Evolutionary conservation across 2,113 vertebrate genomes (phyloP).

Genomic region (Indicator maculatus): DNA sequence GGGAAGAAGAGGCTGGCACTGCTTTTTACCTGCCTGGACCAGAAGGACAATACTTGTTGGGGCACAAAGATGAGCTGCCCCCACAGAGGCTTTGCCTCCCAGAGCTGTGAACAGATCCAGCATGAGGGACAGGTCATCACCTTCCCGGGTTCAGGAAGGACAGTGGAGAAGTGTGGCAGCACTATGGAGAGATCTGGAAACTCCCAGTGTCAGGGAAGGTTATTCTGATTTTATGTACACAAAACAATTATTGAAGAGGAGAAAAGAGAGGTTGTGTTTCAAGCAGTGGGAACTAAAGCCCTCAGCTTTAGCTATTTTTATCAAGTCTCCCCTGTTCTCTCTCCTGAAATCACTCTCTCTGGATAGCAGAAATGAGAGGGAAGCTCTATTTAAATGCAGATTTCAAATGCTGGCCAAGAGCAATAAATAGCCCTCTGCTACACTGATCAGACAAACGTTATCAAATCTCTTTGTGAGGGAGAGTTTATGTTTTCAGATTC

Average conservation of each 20-base stretch:
- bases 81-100: background rate
- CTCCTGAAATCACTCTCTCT: constrained; percentile 16
- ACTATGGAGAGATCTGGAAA: background rate
- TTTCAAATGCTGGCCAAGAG: constrained; percentile 42
- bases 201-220: background rate
- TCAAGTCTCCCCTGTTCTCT: background rate
- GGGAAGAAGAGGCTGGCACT: background rate
- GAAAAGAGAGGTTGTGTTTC: constrained; percentile 29
- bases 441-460: constrained; percentile 25
- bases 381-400: constrained; percentile 65
- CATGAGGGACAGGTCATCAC: accelerated
- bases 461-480: constrained; percentile 11
- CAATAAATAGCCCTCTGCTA: constrained; percentile 28
- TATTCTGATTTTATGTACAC: constrained; percentile 7
- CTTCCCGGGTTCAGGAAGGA: background rate
- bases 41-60: background rate
- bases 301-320: constrained; percentile 16
- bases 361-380: background rate
- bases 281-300: constrained; percentile 10
- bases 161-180: background rate
- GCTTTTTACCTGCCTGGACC: background rate
- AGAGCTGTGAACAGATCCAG: background rate
- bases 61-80: background rate
- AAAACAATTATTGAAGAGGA: constrained; percentile 40
- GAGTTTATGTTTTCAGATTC: constrained; percentile 1